These are phyloP conservation scores for Artibeus jamaicensis DNA, from an alignment of 2,797 vertebrate genomes.

Conservation along the genomic window DNA sequence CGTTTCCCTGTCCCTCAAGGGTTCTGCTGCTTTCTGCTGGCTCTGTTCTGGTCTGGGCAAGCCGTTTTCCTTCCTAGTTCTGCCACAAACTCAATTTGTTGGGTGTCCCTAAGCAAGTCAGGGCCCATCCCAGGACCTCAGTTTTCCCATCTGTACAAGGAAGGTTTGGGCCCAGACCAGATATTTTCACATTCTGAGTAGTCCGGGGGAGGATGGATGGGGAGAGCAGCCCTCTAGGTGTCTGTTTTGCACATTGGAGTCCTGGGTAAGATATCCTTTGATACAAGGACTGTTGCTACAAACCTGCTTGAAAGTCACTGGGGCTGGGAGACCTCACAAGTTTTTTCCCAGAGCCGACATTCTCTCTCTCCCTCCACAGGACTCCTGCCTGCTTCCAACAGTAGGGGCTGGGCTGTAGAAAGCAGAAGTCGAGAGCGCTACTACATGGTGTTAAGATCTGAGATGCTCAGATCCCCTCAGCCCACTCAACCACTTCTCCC, in stretches of 20 bases:
- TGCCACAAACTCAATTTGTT: background rate
- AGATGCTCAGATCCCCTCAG: background rate
- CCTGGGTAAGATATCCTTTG: background rate
- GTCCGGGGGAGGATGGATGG: background rate
- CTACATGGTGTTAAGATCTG: background rate
- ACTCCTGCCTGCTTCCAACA: no score
- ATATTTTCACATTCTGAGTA: background rate
- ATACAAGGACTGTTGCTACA: background rate
- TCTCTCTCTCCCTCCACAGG: background rate
- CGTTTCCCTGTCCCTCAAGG: rapidly evolving
- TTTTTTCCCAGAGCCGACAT: background rate
- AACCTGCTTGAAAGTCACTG: background rate
- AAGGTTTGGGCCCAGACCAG: background rate
- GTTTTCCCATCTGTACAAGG: background rate
- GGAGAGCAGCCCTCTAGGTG: rapidly evolving
- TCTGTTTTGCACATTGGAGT: background rate
- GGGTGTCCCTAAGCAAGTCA: background rate
- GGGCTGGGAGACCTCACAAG: background rate
- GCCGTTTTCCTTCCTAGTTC: background rate
- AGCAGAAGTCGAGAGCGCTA: background rate
- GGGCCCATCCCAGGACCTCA: background rate
- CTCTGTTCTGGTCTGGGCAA: background rate
- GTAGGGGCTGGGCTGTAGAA: background rate
- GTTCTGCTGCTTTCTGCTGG: background rate
- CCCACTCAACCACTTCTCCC: background rate